Evolutionary conservation across 2,888 invertebrate species (phyloP).

Genomic region (Aporophyla lueneburgensis): DNA sequence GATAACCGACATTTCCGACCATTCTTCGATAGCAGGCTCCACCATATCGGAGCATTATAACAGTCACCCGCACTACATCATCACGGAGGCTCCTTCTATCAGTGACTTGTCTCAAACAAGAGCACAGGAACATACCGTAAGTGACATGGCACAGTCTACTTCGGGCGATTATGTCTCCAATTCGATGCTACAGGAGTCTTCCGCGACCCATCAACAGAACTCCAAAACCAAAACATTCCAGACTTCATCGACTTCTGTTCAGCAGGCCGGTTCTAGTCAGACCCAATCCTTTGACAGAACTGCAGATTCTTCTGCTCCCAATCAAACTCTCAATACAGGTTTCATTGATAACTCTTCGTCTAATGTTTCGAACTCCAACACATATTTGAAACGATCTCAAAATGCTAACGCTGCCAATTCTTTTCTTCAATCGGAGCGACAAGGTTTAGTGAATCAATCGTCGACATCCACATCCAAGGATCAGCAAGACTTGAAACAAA

Average conservation of each 20-base stretch:
- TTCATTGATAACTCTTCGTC: slow-evolving; percentile 82
- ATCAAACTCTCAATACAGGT: slow-evolving; percentile 86
- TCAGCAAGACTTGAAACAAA: slow-evolving; percentile 77
- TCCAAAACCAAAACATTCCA: slow-evolving; percentile 86
- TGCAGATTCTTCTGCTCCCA: slow-evolving; percentile 80
- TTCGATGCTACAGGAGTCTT: slow-evolving; percentile 83
- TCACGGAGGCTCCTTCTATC: slow-evolving; percentile 89
- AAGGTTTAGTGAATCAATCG: slow-evolving; percentile 80
- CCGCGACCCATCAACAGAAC: slow-evolving; percentile 85
- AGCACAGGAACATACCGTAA: slow-evolving; percentile 82
- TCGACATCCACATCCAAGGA: slow-evolving; percentile 67
- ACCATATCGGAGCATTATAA: slow-evolving; percentile 88
- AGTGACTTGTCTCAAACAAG: slow-evolving; percentile 86
- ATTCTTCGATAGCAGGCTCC: slow-evolving; percentile 87
- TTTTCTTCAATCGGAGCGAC: slow-evolving; percentile 86
- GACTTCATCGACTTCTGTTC: slow-evolving; percentile 84
- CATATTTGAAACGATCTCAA: slow-evolving; percentile 79
- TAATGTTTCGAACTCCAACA: slow-evolving; percentile 74
- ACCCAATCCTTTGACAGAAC: slow-evolving; percentile 84
- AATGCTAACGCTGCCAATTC: slow-evolving; percentile 83
- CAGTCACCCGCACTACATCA: slow-evolving; percentile 89
- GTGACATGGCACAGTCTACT: slow-evolving; percentile 86
- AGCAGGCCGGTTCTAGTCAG: slow-evolving; percentile 84
- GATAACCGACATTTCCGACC: slow-evolving; percentile 89
- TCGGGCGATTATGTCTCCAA: slow-evolving; percentile 87